These are phyloP conservation scores for Pelecanoides urinatrix DNA, from an alignment of 2,113 vertebrate species.

Conservation along the genomic window DNA sequence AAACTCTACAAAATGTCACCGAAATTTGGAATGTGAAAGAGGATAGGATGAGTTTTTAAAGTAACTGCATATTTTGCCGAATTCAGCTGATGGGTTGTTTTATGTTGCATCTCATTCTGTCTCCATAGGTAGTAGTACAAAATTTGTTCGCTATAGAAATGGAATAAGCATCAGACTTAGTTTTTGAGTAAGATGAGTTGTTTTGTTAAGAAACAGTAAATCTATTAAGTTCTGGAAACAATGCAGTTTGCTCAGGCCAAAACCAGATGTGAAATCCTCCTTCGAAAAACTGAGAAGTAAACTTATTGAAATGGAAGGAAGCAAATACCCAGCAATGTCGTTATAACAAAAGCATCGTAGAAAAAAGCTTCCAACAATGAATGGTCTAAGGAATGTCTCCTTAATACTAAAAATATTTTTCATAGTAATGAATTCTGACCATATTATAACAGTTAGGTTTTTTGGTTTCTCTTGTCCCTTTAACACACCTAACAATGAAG, in stretches of 20 bases:
- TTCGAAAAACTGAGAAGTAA: neutral
- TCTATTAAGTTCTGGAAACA: neutral
- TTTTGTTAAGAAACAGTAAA: neutral
- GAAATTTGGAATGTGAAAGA: neutral
- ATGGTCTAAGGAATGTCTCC: neutral
- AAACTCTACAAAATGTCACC: neutral
- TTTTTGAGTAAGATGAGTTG: neutral
- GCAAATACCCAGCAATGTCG: neutral
- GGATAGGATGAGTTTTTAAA: neutral
- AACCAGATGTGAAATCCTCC: neutral
- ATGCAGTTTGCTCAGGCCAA: neutral
- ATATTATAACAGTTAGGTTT: neutral
- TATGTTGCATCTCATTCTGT: neutral
- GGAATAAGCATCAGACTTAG: neutral
- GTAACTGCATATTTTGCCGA: neutral
- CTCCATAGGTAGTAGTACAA: neutral
- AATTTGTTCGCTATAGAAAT: neutral
- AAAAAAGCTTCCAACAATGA: neutral
- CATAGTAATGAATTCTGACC: neutral
- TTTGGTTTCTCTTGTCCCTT: neutral
- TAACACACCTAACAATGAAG: neutral
- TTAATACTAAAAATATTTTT: neutral
- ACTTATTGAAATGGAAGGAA: neutral
- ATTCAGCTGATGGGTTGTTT: neutral
- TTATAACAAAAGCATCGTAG: neutral